Conservation (phyloP, 1,140 invertebrate species). For the Scylla paramamosain region DNA sequence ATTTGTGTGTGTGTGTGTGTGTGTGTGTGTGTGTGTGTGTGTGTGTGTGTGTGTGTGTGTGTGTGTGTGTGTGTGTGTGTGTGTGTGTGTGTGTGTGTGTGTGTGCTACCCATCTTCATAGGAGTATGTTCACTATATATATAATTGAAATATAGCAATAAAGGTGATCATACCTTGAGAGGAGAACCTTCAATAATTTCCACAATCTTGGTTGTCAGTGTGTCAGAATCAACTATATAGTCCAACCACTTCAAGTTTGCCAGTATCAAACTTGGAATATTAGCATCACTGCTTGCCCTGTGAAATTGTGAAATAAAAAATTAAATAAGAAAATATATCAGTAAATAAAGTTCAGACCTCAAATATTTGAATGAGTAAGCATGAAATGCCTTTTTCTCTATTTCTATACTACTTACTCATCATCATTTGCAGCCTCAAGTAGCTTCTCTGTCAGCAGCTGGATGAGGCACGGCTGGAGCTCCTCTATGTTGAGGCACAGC, state of each 20-base stretch:
- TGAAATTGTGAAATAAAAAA: not conserved
- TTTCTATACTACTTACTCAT: constrained; percentile 54
- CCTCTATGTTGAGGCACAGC: constrained; percentile 76
- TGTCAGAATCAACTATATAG: constrained; percentile 66
- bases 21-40: too few species aligned
- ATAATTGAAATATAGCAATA: not conserved
- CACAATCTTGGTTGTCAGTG: constrained; percentile 73
- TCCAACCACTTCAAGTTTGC: constrained; percentile 77
- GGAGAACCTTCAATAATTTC: constrained; percentile 74
- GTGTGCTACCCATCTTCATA: too few species aligned
- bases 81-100: too few species aligned
- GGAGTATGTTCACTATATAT: too few species aligned
- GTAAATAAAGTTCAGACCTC: not conserved
- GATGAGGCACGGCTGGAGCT: constrained; percentile 73
- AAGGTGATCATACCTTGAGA: constrained; percentile 52
- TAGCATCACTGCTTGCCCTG: constrained; percentile 55
- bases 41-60: too few species aligned
- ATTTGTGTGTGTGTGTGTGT: too few species aligned
- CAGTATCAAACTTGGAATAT: constrained; percentile 71
- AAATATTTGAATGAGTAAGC: not conserved
- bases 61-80: too few species aligned
- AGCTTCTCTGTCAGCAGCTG: constrained; percentile 76
- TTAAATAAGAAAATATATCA: not conserved
- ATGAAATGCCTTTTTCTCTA: not conserved
- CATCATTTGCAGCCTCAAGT: constrained; percentile 74